Evolutionary conservation across 2,113 vertebrate genomes (phyloP).

Genomic region (Lamprologus sp.): DNA sequence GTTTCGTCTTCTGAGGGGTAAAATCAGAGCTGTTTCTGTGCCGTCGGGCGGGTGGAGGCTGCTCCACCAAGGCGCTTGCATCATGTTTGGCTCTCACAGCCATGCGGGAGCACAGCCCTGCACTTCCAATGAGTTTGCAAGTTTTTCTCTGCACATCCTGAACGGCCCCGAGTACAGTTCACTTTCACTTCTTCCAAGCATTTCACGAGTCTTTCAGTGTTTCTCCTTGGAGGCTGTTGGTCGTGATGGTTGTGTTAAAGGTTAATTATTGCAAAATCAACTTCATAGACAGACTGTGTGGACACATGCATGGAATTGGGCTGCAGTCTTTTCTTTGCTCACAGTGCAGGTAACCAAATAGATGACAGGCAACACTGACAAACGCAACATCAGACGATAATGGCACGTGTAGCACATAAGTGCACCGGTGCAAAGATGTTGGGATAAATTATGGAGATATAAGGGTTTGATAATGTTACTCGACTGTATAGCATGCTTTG

Average conservation of each 20-base stretch:
- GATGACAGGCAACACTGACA: rapidly evolving
- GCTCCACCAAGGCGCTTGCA: constrained; percentile 10
- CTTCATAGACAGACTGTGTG: neutral
- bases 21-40: neutral
- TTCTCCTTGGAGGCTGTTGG: neutral
- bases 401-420: neutral
- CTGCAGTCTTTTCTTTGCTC: neutral
- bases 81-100: neutral
- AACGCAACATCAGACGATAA: rapidly evolving
- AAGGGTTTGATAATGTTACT: neutral
- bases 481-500: rapidly evolving
- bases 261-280: neutral
- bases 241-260: rapidly evolving
- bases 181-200: neutral
- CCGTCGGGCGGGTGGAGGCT: neutral
- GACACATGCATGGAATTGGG: rapidly evolving
- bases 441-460: rapidly evolving
- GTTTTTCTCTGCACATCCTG: neutral
- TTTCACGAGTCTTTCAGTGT: rapidly evolving
- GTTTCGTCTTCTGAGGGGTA: neutral
- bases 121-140: neutral
- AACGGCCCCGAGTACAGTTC: rapidly evolving
- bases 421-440: neutral
- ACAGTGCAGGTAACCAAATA: rapidly evolving
- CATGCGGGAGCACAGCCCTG: neutral